Conservation (phyloP, 2,797 vertebrate genomes). For the Parambassis ranga region DNA sequence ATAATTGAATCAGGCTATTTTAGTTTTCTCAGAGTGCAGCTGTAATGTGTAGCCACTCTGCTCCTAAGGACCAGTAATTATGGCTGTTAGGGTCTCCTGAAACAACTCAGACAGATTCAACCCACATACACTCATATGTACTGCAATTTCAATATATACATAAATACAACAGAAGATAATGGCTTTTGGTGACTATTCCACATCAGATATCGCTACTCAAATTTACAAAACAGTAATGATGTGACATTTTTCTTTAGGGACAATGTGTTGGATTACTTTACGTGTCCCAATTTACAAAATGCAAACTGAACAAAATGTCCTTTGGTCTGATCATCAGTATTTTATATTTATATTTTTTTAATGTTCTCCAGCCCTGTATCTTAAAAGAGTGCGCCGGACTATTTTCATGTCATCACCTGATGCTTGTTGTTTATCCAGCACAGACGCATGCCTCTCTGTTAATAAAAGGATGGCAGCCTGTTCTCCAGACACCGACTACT, state of each 20-base stretch:
- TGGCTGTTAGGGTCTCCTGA: conserved; percentile 67
- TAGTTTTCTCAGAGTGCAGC: conserved; percentile 58
- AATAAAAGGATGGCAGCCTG: conserved; percentile 10
- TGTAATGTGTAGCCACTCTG: conserved; percentile 73
- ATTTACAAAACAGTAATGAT: too few species aligned
- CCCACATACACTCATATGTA: conserved; percentile 9
- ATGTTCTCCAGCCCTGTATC: neutral
- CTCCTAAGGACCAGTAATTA: conserved; percentile 72
- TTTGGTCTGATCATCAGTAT: too few species aligned
- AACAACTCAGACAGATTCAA: conserved; percentile 63
- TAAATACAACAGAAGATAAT: neutral
- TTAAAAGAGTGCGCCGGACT: neutral
- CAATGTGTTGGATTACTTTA: too few species aligned
- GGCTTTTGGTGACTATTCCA: too few species aligned
- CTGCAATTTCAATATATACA: neutral
- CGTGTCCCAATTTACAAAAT: neutral
- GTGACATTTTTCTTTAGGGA: too few species aligned
- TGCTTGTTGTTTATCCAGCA: conserved; percentile 8
- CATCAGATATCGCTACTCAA: too few species aligned
- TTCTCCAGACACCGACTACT: conserved; percentile 12
- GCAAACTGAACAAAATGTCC: neutral
- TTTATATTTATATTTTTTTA: too few species aligned
- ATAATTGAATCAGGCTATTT: conserved; percentile 79
- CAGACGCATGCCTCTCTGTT: conserved; percentile 22
- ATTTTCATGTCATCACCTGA: conserved; percentile 20